Evolutionary conservation across 2,888 invertebrate species (phyloP), one percentile per base, ranked within the genome.

Genomic region (Bibio marci): DNA sequence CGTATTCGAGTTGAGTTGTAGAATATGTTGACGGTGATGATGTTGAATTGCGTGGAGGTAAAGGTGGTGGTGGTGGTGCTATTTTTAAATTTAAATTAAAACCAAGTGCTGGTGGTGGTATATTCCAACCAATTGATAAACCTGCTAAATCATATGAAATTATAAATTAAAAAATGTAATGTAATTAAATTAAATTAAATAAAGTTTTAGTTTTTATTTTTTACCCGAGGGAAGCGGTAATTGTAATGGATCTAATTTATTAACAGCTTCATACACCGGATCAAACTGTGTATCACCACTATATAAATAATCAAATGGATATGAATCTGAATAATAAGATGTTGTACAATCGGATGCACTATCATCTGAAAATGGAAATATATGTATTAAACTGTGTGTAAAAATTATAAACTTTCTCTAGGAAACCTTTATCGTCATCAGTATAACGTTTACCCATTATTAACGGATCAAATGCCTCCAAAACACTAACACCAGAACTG

Each of bases 381-480:
- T 37, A 25, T 27, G 32, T 39, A 37, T 44, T 26, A 8, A 26
- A 26, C 26, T 26, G 26, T 26, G 5, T 25, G n/a, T n/a, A n/a
- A n/a, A n/a, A n/a, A n/a, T n/a, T n/a, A n/a, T n/a, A n/a, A n/a
- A n/a, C n/a, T n/a, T n/a, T n/a, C n/a, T n/a, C n/a, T n/a, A n/a
- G n/a, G n/a, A n/a, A n/a, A 72, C 72, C 71, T 49, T 63, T 56
- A 56, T 63, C 66, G 56, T 65, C 62, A 48, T 64, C 64, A 47
- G 76, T 73, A 52, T 71, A 65, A 52, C 65, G 64, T 35, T 33
- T 13, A 28, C 25, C 36, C 39, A 64, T 69, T 52, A 82, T 66
- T 56, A 88, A 67, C 35, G 88, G 88, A 70, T 88, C 88, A 59
- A 88, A 88, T 44, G 83, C 83, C 59, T 87, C 85, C 52, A 88